Conservation (phyloP, 2,113 vertebrate genomes). For the Actenoides lindsayi region DNA sequence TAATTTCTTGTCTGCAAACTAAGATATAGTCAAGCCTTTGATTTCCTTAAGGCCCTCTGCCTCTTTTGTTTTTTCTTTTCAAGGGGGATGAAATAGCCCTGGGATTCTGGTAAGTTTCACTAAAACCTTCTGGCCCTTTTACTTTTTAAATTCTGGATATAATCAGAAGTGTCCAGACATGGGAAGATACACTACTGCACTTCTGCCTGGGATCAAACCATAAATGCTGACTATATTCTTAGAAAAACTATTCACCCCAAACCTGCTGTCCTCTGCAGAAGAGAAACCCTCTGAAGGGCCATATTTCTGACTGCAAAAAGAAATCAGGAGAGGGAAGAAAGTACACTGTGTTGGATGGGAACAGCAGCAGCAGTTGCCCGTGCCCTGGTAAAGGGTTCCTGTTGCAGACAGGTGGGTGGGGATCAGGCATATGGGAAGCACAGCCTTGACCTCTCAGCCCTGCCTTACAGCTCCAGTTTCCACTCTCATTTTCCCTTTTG, state of each 20-base stretch:
- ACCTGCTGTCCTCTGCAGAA: background rate
- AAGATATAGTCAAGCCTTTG: accelerated
- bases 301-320: background rate
- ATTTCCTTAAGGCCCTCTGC: background rate
- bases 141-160: background rate
- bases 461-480: background rate
- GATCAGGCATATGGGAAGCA: background rate
- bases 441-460: background rate
- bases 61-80: background rate
- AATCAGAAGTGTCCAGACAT: background rate
- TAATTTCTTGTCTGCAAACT: background rate
- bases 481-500: background rate
- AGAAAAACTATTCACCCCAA: background rate
- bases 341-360: background rate
- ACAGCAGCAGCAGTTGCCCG: background rate
- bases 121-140: background rate
- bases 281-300: background rate
- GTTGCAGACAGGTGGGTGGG: background rate
- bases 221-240: background rate
- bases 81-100: background rate
- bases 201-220: background rate
- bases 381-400: background rate
- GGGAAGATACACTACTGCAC: background rate
- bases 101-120: background rate
- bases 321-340: background rate